Base-by-base conservation (phyloP, 2,888 invertebrate species). In the Cinara cedri region DNA sequence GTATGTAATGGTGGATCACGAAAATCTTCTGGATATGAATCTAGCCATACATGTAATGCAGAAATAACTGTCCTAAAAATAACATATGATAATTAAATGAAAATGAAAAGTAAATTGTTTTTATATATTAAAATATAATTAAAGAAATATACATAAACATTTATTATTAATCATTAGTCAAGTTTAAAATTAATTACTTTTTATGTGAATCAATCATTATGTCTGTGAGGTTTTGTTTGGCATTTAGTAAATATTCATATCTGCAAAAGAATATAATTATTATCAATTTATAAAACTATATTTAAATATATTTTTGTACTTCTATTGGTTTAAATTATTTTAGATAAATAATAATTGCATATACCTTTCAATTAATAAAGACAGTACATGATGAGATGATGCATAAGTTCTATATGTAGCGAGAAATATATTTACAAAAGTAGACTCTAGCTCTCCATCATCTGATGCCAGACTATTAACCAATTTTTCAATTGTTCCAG, bases 351-450 rank as follows among this genome's bases (percentile, higher is more conserved):
- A 21, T 21, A 71, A 21, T 71, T n/a, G n/a, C 42, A 66, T 54
- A 60, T 72, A 85, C 84, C 87, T 85, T 75, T 92, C 90, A 83
- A 96, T 88, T 82, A 97, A 87, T 82, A 95, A 88, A 83, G 92
- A 91, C 83, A 97, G 88, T 76, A 98, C 96, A 85, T 94, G 92
- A 84, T 90, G 89, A 82, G 96, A 91, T 78, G 92, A 92, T 84
- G 97, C 93, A 87, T 98, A 98, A 60, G 92, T 94, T 81, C 97
- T 89, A 87, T 95, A 97, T 1, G 97, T 97, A 83, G 96, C 95
- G 83, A 99, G 90, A 88, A 99, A 98, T 71, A 98, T 96, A 87
- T 97, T 96, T 87, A 98, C 95, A 87, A 98, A 97, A 49, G 97
- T 96, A 82, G 97, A 97, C 88, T 99, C 98, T 84, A 98, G 89